Conservation (phyloP, 2,797 vertebrate genomes). For the Hippoglossus hippoglossus region DNA sequence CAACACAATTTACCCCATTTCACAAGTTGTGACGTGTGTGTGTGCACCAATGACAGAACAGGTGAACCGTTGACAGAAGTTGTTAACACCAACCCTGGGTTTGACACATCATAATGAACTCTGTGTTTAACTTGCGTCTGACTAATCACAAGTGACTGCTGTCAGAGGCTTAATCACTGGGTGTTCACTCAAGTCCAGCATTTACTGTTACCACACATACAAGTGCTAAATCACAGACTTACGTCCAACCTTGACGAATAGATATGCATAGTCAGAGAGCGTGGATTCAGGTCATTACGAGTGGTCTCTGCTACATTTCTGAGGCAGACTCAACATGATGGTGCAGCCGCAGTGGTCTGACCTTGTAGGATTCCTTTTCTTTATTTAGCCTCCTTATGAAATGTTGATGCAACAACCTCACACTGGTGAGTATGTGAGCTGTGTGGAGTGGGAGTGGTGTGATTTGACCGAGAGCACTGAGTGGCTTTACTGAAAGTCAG, state of each 20-base stretch:
- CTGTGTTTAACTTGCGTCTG: background rate
- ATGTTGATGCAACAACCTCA: conserved; percentile 69
- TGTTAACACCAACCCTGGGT: conserved; percentile 27
- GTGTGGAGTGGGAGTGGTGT: conserved; percentile 52
- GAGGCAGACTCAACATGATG: no score
- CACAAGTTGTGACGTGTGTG: conserved; percentile 12
- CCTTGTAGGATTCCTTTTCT: conserved; percentile 50
- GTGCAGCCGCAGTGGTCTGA: conserved; percentile 15
- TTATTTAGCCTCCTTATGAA: conserved; percentile 70
- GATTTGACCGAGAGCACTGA: conserved; percentile 45
- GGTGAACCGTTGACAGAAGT: conserved; percentile 17
- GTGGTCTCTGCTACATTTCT: background rate
- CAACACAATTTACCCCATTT: conserved; percentile 14
- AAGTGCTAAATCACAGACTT: background rate
- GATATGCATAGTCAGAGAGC: background rate
- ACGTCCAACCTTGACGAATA: background rate
- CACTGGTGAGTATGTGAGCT: conserved; percentile 30
- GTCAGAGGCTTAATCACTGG: conserved; percentile 3
- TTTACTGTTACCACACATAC: background rate
- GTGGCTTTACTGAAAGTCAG: conserved; percentile 54
- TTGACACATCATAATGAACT: conserved; percentile 38
- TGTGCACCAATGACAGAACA: background rate
- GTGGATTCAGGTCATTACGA: conserved; percentile 22
- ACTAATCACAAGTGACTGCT: conserved; percentile 9
- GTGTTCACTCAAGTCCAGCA: conserved; percentile 3